Base-by-base conservation (phyloP, 2,113 vertebrate species). In the Lathamus discolor region DNA sequence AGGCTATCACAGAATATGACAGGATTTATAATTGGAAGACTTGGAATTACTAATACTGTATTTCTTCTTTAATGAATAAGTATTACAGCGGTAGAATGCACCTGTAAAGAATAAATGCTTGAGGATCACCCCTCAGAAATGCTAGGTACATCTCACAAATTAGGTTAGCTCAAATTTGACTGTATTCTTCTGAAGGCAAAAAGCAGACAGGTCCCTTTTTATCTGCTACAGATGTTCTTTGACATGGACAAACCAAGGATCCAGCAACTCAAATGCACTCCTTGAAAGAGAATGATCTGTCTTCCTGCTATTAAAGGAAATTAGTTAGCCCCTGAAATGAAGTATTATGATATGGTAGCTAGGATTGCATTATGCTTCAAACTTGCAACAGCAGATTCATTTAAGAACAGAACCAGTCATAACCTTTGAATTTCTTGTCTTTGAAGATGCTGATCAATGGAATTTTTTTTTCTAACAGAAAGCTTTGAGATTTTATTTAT, bases 401-500 rank as follows among this genome's bases (percentile, higher is more conserved):
- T 78, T 48, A 94, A 72, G 41, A 82, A 57, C 15, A 75, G 62
- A 89, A 51, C 22, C 35, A 49, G 43, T 52, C 14, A 63, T 63
- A 48, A 68, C 69, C 52, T 87, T 94, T 78, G 15, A 90, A 75
- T 97, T 85, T 85, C 49, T 64, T 83, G 49, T 37, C 81, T 94
- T 96, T 95, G 74, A 96, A 93, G 63, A 78, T 31, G 41, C 4
- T 82, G 64, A 87, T 88, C 46, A 94, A 43, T 85, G 39, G 25
- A 78, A 55, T 18, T 17, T 43, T 77, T 83, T 72, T 80, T 79
- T 9, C 49, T 80, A 46, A 69, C 48, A 77, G 79, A 84, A 12
- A 64, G 22, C 48, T 83, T 84, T 91, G 70, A 80, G 51, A 54
- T 59, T 46, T 66, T 72, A 35, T 70, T 88, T 70, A 90, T 76